Evolutionary conservation across 2,797 vertebrate species (phyloP), one percentile per base, ranked within the genome.

Genomic region (Nasua narica): DNA sequence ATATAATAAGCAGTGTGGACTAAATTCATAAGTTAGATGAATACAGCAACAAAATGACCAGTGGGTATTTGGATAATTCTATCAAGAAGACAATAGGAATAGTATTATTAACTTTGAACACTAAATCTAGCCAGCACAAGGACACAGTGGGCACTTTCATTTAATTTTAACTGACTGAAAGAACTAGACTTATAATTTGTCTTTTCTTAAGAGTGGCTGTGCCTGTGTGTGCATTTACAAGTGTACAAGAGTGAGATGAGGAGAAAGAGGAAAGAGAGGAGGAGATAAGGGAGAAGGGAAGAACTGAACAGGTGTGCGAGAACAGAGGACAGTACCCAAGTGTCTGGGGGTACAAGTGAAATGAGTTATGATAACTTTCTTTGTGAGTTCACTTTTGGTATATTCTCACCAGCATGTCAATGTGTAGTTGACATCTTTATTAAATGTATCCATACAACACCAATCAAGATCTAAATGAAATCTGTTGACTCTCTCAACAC

Each of bases 221-320:
- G 7, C 58, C 7, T 43, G 14, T 48, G 29, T 19, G 3, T 77
- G 29, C 4, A 27, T 23, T 54, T 82, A 40, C 25, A 32, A 74
- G 23, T 62, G 3, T 65, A 16, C 4, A 3, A 87, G 29, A 70
- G 23, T 43, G 27, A 84, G 19, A 50, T 46, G 46, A 32, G 18
- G 8, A 23, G 5, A 46, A 15, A 6, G 6, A 29, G 9, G 21
- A 13, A 54, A 32, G 18, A 32, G 5, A 5, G 15, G 13, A 7
- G 2, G 29, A 21, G 6, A 4, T 37, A n/a, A 19, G 6, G 15
- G 18, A 62, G 7, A 5, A 87, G 32, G 4, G 43, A 95, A n/a
- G 32, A 86, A 21, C 0, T 52, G 27, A 8, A 29, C 7, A 14
- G 9, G 4, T 2, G 4, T 0, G 1, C 13, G n/a, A 72, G 40